Base-by-base conservation (phyloP, 2,113 vertebrate species). In the Ammospiza nelsoni region DNA sequence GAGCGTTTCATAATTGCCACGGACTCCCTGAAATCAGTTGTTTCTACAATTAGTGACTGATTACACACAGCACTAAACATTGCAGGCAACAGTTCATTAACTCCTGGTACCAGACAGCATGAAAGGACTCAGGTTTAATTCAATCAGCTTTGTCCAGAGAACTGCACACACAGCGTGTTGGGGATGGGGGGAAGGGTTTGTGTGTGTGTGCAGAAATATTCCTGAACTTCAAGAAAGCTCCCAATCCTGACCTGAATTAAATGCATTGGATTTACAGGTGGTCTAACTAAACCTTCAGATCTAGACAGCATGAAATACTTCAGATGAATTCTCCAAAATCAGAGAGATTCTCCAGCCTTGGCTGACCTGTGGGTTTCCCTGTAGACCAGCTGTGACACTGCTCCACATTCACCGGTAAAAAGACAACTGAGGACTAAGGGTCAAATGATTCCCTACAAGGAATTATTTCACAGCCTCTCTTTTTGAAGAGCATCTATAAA, bases 11-110 rank as follows among this genome's bases (percentile, higher is more conserved):
- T 95, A 95, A 98, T 96, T 95, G 91, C 96, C 54, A 43, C 1
- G 0, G 89, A 96, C 84, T 88, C 96, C 89, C 95, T 54, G 72
- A 97, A 97, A 98, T 96, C 95, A 74, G 97, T 97, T 97, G 96
- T 97, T 98, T 97, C 96, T 96, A 90, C 96, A 97, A 96, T 96
- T 97, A 97, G 97, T 88, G 94, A 95, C 96, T 96, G 97, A 97
- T 98, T 97, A 98, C 89, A 97, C 91, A 97, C 91, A 61, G 95
- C 94, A 94, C 96, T 97, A 95, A 95, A 87, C 96, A 95, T 71
- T 62, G 83, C 92, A 58, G 6, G 84, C 75, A 94, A 87, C 95
- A 96, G 92, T 82, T 95, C 97, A 93, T 97, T 97, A 97, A 95
- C 91, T 88, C 65, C 94, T 88, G 79, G 72, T 65, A 66, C 84